These are phyloP conservation scores for Eidolon helvum DNA, from an alignment of 2,113 vertebrate genomes.

Conservation along the genomic window DNA sequence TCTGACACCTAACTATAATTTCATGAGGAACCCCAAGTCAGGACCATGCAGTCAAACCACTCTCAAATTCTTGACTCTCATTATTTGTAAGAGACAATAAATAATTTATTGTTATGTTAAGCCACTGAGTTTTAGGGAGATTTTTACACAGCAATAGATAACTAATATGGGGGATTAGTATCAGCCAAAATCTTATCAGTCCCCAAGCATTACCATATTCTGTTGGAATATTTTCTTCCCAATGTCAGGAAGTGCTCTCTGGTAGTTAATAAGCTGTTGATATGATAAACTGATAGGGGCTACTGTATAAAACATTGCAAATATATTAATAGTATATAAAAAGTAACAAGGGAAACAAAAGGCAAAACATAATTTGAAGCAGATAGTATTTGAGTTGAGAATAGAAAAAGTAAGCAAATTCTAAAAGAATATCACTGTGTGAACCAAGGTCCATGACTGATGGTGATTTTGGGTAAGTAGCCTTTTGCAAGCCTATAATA, in stretches of 20 bases:
- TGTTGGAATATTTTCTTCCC: not conserved
- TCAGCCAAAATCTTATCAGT: not conserved
- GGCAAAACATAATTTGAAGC: not conserved
- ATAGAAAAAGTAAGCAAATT: not conserved
- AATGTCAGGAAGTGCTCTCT: not conserved
- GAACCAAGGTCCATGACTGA: not conserved
- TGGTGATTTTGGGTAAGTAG: not conserved
- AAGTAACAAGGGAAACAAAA: not conserved
- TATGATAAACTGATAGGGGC: not conserved
- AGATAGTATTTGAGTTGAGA: not conserved
- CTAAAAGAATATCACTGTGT: not conserved
- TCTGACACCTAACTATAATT: not conserved
- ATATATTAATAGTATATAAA: not conserved
- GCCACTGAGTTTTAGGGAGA: not conserved
- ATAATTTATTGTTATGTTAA: not conserved
- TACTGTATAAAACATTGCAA: not conserved
- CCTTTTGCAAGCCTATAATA: not conserved
- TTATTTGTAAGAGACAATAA: not conserved
- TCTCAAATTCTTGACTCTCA: not conserved
- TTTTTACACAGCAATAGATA: not conserved
- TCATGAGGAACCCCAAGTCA: not conserved
- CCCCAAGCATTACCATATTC: not conserved
- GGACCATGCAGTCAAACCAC: not conserved
- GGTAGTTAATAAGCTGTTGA: not conserved
- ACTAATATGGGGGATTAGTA: not conserved